A percentile compares a stretch with the other conserved stretches of the same genome.
Conservation (phyloP, 2,888 invertebrate genomes). For the Biston betularia region DNA sequence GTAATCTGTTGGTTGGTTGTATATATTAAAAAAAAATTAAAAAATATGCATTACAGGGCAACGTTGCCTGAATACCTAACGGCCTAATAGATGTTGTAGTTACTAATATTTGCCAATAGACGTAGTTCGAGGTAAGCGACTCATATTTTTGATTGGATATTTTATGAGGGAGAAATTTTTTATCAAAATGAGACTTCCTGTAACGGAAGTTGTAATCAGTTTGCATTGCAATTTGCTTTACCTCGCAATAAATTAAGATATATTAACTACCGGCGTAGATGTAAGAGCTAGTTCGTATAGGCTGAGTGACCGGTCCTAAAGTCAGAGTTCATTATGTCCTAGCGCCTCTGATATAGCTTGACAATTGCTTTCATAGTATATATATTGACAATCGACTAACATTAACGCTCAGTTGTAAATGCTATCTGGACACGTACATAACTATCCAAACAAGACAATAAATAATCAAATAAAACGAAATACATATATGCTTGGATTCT, state of each 20-base stretch:
- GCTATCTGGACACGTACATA: too few species aligned
- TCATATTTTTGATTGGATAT: conserved; percentile 20
- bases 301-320: too few species aligned
- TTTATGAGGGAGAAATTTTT: background rate
- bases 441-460: too few species aligned
- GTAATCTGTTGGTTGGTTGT: background rate
- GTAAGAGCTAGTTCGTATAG: too few species aligned
- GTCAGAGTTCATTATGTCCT: too few species aligned
- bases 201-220: background rate
- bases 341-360: too few species aligned
- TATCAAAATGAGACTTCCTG: background rate
- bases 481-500: too few species aligned
- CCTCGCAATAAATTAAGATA: background rate
- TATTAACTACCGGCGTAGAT: background rate
- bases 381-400: too few species aligned
- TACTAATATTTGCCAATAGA: conserved; percentile 27
- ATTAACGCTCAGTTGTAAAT: too few species aligned
- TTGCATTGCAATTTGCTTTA: background rate
- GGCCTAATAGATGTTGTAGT: conserved; percentile 33
- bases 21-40: background rate
- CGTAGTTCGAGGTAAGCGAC: conserved; percentile 8
- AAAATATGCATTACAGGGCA: conserved; percentile 5
- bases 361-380: too few species aligned
- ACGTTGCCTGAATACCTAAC: conserved; percentile 14
- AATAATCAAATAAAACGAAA: too few species aligned